Percentiles rank a stretch among this genome's conserved stretches.
phyloP scores from a whole-genome alignment of 2,113 vertebrate species.

The Oryzias javanicus region DNA sequence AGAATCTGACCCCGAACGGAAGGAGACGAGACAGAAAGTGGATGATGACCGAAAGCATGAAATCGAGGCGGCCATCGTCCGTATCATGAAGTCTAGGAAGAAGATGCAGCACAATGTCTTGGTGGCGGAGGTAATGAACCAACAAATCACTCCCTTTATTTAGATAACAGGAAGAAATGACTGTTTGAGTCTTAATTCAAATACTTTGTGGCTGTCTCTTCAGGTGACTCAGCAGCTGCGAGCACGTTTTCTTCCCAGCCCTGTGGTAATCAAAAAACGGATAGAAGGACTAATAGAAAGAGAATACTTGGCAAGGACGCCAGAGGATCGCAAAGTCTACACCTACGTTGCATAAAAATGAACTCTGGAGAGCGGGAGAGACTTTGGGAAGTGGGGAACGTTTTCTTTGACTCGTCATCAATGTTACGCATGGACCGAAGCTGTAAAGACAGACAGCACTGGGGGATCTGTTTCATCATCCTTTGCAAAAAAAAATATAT shows the following conservation, averaged over 20 bases:
- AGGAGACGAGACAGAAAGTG: constrained; percentile 96
- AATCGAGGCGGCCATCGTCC: constrained; percentile 97
- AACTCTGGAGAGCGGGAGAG: constrained; percentile 42
- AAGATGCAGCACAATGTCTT: constrained; percentile 98
- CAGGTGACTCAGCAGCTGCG: constrained; percentile 97
- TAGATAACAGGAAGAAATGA: no score
- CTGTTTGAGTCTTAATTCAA: not conserved
- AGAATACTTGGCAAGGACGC: constrained; percentile 98
- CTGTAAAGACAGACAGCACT: constrained; percentile 80
- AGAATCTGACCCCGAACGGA: constrained; percentile 95
- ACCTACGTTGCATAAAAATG: constrained; percentile 91
- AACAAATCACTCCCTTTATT: not conserved
- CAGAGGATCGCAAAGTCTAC: constrained; percentile 98
- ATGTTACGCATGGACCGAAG: constrained; percentile 93
- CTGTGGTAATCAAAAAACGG: constrained; percentile 98
- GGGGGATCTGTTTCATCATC: constrained; percentile 60
- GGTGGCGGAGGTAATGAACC: constrained; percentile 88
- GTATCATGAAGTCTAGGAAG: constrained; percentile 99
- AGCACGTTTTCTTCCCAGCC: constrained; percentile 94
- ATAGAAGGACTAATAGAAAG: constrained; percentile 99
- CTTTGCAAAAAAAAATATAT: constrained; percentile 23
- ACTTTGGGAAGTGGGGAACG: constrained; percentile 32
- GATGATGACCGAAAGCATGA: constrained; percentile 98
- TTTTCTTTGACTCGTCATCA: constrained; percentile 80
- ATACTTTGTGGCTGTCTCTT: constrained; percentile 17